phyloP scores from a whole-genome alignment of 2,888 invertebrate genomes.

The Leptinotarsa peninsularis region DNA sequence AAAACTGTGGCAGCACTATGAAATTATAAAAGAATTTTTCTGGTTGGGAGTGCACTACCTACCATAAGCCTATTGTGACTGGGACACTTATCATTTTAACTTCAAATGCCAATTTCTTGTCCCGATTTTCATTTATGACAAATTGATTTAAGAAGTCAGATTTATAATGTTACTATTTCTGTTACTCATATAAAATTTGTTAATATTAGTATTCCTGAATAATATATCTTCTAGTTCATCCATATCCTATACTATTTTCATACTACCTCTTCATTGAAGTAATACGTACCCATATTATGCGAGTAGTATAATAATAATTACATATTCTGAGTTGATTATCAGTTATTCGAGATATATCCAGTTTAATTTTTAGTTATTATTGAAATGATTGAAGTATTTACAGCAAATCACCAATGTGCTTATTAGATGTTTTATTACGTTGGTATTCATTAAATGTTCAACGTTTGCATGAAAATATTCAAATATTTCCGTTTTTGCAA shows the following conservation, averaged over 20 bases:
- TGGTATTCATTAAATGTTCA: slow-evolving; percentile 3
- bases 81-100: no score
- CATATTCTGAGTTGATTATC: neutral
- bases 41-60: no score
- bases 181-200: no score
- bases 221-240: neutral
- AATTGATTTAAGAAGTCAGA: no score
- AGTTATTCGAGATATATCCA: neutral
- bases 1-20: no score
- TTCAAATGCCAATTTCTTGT: no score
- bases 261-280: slow-evolving; percentile 5
- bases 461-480: neutral
- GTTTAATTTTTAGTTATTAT: slow-evolving; percentile 1
- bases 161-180: no score
- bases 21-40: no score
- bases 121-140: no score
- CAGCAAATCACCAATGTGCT: neutral
- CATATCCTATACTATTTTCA: neutral
- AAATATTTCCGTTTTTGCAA: neutral
- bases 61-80: no score
- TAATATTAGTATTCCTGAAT: neutral
- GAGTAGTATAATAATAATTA: slow-evolving; percentile 2
- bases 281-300: neutral
- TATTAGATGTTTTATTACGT: neutral
- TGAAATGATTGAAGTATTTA: neutral